phyloP scores from a whole-genome alignment of 2,113 vertebrate genomes.

The human (Homo sapiens) region DNA sequence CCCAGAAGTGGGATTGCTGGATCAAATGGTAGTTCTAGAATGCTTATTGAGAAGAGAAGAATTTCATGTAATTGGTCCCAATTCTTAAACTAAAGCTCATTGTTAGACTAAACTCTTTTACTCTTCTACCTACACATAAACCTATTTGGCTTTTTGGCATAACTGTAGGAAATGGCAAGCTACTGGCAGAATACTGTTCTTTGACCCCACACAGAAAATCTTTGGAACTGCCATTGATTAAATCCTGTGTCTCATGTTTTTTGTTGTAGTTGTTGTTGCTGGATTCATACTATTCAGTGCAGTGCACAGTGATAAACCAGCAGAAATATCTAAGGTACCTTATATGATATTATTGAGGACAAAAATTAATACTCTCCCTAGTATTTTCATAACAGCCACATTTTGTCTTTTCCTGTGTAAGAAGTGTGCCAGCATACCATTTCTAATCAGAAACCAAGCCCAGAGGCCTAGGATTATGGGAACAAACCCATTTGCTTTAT shows the following conservation, averaged over 20 bases:
- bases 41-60: not conserved
- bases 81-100: conserved; percentile 17
- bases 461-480: not conserved
- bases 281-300: not conserved
- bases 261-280: not conserved
- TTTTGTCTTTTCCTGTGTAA: not conserved
- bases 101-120: not conserved
- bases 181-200: not conserved
- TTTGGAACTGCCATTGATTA: not conserved
- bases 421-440: not conserved
- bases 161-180: conserved; percentile 4
- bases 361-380: not conserved
- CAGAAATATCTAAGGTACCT: conserved; percentile 7
- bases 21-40: not conserved
- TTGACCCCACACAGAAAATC: conserved; percentile 11
- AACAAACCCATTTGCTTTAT: not conserved
- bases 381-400: not conserved
- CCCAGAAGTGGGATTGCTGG: too few species aligned
- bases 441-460: not conserved
- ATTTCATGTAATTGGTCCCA: not conserved
- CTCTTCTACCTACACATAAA: not conserved
- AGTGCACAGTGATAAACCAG: not conserved
- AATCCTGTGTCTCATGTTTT: not conserved
- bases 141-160: not conserved
- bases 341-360: not conserved